A percentile compares a stretch with the other conserved stretches of the same genome.
These are phyloP conservation scores for Drosophila multiciliata DNA, from an alignment of 2,888 invertebrate genomes.

Conservation along the genomic window DNA sequence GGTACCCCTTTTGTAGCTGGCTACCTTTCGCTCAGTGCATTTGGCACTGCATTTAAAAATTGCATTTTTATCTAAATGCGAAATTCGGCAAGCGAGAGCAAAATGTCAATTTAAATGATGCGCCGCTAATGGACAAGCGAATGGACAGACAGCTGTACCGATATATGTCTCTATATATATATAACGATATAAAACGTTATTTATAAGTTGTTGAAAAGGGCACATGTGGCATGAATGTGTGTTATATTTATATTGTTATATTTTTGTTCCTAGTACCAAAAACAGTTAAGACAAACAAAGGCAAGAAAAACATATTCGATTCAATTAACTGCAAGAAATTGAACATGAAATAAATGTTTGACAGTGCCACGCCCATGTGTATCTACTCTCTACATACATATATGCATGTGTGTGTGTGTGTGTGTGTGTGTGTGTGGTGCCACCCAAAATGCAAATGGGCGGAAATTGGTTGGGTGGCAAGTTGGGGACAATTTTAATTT, in stretches of 20 bases:
- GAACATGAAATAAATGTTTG: conserved; percentile 37
- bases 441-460: conserved; percentile 32
- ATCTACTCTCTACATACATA: not conserved
- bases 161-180: conserved; percentile 12
- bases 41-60: conserved; percentile 27
- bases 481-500: conserved; percentile 52
- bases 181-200: not conserved
- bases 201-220: conserved; percentile 10
- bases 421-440: not conserved
- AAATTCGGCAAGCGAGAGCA: conserved; percentile 45
- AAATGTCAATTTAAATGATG: conserved; percentile 76
- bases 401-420: not conserved
- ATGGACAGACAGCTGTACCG: conserved; percentile 60
- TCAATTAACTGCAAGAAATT: conserved; percentile 53
- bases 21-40: conserved; percentile 38
- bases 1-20: too few relatives aligned
- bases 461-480: conserved; percentile 20
- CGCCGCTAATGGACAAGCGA: conserved; percentile 69
- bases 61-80: conserved; percentile 33
- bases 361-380: conserved; percentile 61
- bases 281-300: conserved; percentile 23
- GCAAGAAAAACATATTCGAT: conserved; percentile 32
- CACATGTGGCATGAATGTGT: conserved; percentile 48
- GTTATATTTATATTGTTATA: conserved; percentile 18
- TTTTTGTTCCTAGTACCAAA: conserved; percentile 26